Evolutionary conservation across 2,113 vertebrate genomes (phyloP), one percentile per base, ranked within the genome.

Genomic region (Xiphophorus couchianus): DNA sequence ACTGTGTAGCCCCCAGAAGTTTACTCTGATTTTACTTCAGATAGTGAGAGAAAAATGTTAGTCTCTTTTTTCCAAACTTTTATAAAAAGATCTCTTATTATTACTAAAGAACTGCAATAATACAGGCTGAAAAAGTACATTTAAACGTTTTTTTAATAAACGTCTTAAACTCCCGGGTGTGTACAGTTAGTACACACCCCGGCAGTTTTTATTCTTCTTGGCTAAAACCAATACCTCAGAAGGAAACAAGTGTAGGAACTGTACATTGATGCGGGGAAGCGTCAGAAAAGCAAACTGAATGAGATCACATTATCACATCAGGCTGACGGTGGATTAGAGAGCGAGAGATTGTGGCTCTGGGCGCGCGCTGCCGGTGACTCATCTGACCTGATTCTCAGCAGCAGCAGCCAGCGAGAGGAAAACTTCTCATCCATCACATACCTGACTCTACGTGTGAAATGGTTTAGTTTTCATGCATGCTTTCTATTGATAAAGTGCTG

Each of bases 321-420:
- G 84, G 85, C 88, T 80, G 73, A 87, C 70, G 78, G 87, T 81
- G 87, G 86, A 88, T 88, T 86, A 85, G 77, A 88, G 82, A 83
- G 83, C 17, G 25, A 78, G 83, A 70, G 84, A 80, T 77, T 77
- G 87, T 76, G 81, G 86, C 89, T 89, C 8, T 75, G 86, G 83
- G 89, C 77, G 72, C 68, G 65, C 54, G 87, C 82, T 85, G 81
- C 83, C 66, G 82, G 86, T 93, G 91, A 92, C 85, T 91, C 92
- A 90, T 90, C 85, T 91, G 90, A 90, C 91, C 92, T 90, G 82
- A 89, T 90, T 92, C 85, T 85, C 66, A 81, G 54, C 66, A 81
- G 81, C 84, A 74, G 73, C 74, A 71, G 70, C 65, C 31, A 66
- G 33, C 54, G 4, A 66, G 74, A 67, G 70, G 37, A 42, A 83